Conservation (phyloP, 2,113 vertebrate genomes). For the Myotis yumanensis region DNA sequence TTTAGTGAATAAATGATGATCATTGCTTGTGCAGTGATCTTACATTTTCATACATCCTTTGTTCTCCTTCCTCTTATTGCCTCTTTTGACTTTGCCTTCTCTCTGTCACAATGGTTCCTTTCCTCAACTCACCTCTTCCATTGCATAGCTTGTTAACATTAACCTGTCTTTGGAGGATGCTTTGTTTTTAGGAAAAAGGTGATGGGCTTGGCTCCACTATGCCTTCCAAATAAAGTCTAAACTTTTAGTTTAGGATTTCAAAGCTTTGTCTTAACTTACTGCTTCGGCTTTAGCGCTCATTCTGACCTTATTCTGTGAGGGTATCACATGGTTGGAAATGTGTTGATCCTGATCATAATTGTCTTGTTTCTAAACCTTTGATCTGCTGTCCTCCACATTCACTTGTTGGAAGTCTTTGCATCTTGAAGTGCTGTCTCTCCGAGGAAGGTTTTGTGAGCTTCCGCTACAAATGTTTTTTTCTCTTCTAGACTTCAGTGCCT, state of each 20-base stretch:
- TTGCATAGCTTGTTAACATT: neutral
- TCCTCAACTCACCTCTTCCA: neutral
- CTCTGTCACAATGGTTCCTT: neutral
- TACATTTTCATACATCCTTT: neutral
- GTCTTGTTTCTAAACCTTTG: neutral
- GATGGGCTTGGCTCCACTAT: neutral
- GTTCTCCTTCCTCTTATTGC: neutral
- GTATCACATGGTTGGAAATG: neutral
- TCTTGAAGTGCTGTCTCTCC: neutral
- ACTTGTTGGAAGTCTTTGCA: neutral
- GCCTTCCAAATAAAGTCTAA: constrained; percentile 20
- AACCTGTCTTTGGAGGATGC: neutral
- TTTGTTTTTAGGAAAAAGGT: neutral
- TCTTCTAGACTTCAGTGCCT: neutral
- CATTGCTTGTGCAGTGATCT: neutral
- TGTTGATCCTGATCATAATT: neutral
- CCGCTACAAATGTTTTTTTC: neutral
- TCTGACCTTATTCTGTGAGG: neutral
- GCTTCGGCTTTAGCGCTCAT: neutral
- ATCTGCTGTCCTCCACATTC: neutral
- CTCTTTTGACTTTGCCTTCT: neutral
- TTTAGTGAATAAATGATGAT: neutral
- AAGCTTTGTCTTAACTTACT: neutral
- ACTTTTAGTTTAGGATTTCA: neutral
- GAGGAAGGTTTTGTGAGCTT: neutral